Conservation (phyloP, 2,113 vertebrate genomes). For the Semnornis frantzii region DNA sequence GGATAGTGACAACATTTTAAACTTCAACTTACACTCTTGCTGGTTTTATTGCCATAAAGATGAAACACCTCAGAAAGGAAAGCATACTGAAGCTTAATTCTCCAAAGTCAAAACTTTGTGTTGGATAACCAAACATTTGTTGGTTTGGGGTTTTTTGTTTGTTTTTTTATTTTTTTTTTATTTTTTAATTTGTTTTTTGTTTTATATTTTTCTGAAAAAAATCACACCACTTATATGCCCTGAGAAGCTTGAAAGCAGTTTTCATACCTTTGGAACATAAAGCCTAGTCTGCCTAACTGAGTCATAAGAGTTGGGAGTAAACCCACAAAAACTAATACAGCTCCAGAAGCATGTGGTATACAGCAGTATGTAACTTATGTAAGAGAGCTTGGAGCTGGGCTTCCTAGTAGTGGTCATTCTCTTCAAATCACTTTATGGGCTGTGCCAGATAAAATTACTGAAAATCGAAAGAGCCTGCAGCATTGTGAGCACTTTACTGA, state of each 20-base stretch:
- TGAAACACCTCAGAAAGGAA: background rate
- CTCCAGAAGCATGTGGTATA: background rate
- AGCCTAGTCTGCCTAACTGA: background rate
- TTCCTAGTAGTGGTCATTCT: background rate
- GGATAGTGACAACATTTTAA: slow-evolving; percentile 4
- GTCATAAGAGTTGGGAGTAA: background rate
- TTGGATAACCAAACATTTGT: background rate
- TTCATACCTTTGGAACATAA: background rate
- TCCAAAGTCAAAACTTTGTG: background rate
- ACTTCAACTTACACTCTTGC: background rate
- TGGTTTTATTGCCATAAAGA: background rate
- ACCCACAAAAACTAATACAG: background rate
- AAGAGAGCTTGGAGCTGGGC: background rate
- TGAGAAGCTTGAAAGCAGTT: background rate
- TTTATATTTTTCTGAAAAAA: background rate
- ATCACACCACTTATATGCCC: background rate
- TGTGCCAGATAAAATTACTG: background rate
- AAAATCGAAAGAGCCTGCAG: background rate
- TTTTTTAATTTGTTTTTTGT: background rate
- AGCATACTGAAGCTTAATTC: background rate
- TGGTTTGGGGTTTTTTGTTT: background rate
- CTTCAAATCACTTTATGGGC: background rate
- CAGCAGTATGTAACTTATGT: background rate
- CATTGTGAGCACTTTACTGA: background rate
- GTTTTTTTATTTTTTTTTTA: background rate